Evolutionary conservation across 2,113 vertebrate species (phyloP).

Genomic region (Leucopsar rothschildi): DNA sequence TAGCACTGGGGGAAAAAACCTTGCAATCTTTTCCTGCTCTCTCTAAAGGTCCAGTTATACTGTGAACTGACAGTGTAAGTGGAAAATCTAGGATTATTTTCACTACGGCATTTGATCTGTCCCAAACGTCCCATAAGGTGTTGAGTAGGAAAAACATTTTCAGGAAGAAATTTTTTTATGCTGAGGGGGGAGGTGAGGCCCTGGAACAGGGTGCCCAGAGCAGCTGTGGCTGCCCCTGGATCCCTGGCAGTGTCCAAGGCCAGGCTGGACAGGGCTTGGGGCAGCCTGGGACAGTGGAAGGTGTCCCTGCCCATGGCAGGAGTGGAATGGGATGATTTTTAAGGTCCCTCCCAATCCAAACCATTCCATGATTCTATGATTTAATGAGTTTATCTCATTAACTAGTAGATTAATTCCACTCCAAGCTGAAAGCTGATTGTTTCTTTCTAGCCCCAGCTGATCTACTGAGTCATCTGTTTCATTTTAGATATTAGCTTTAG

Average conservation of each 20-base stretch:
- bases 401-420: neutral
- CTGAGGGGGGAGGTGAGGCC: rapidly evolving
- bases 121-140: neutral
- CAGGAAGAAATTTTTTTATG: neutral
- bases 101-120: neutral
- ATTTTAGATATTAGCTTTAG: neutral
- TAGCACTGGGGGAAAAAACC: neutral
- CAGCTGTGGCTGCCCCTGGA: neutral
- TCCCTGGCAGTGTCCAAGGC: rapidly evolving
- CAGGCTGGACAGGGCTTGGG: rapidly evolving
- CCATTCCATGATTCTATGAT: neutral
- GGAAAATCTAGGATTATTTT: neutral
- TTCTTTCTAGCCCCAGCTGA: neutral
- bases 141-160: neutral
- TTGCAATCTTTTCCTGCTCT: neutral
- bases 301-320: neutral
- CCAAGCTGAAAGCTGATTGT: neutral
- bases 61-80: neutral
- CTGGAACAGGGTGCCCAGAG: neutral
- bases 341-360: neutral
- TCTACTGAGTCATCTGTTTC: neutral
- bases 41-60: neutral
- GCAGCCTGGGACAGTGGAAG: rapidly evolving
- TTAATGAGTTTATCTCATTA: neutral
- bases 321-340: neutral